Conservation (phyloP, 2,797 vertebrate species). For the Takifugu ocellatus region DNA sequence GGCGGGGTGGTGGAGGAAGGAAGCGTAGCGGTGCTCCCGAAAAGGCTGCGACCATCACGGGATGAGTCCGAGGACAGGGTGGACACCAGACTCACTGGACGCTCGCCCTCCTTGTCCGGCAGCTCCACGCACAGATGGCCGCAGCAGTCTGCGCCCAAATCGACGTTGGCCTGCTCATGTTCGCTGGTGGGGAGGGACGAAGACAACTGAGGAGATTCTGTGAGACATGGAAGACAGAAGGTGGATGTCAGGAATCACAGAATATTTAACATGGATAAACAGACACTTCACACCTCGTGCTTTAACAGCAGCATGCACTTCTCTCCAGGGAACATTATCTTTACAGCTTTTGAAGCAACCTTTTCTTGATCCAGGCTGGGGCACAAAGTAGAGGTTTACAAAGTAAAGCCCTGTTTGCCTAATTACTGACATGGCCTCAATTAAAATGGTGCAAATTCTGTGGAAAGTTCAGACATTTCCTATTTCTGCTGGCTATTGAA, state of each 20-base stretch:
- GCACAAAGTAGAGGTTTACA: constrained; percentile 37
- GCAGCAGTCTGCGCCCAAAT: constrained; percentile 58
- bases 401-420: constrained; percentile 53
- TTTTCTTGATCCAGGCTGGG: constrained; percentile 27
- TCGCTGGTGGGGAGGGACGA: constrained; percentile 65
- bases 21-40: constrained; percentile 68
- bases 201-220: constrained; percentile 74
- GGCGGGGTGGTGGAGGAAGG: constrained; percentile 52
- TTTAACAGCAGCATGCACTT: no score
- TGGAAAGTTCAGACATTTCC: constrained; percentile 64
- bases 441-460: constrained; percentile 56
- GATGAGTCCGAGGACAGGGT: constrained; percentile 81
- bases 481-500: constrained; percentile 47
- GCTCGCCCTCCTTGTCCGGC: constrained; percentile 72
- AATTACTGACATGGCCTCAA: constrained; percentile 67
- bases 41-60: constrained; percentile 75
- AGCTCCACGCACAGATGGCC: constrained; percentile 59
- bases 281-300: neutral
- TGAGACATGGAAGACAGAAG: constrained; percentile 17
- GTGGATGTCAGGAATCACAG: constrained; percentile 6
- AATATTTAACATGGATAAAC: neutral
- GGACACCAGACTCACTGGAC: constrained; percentile 78
- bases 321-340: neutral
- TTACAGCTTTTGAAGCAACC: constrained; percentile 24
- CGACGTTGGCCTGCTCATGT: constrained; percentile 70